Evolutionary conservation across 2,113 vertebrate species (phyloP).

Genomic region (Indri indri): DNA sequence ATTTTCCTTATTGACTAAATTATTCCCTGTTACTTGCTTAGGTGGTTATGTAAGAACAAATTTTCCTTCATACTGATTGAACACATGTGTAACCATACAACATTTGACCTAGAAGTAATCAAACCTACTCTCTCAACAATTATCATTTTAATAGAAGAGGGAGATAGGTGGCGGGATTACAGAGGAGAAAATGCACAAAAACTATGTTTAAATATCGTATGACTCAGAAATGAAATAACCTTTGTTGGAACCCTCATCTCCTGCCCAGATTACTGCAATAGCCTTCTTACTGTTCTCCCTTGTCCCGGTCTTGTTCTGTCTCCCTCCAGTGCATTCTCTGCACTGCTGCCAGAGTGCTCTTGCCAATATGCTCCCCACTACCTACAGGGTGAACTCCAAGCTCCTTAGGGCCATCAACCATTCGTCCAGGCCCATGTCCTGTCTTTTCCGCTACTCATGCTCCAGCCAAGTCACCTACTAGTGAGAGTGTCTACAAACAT

Average conservation of each 20-base stretch:
- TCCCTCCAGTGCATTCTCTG: not conserved
- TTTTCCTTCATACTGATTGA: not conserved
- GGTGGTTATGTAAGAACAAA: not conserved
- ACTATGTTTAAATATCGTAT: not conserved
- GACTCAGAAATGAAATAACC: not conserved
- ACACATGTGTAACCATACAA: not conserved
- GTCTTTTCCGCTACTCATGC: not conserved
- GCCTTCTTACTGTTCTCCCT: not conserved
- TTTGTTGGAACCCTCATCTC: not conserved
- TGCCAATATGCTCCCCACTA: not conserved
- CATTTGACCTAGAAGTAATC: not conserved
- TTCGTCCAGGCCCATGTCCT: not conserved
- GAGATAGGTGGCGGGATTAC: not conserved
- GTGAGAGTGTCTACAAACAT: not conserved
- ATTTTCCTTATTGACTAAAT: conserved; percentile 27
- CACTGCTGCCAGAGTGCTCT: not conserved
- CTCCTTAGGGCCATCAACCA: not conserved
- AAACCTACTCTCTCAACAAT: not conserved
- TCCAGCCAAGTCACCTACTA: not conserved
- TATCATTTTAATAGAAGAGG: not conserved
- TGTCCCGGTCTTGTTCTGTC: not conserved
- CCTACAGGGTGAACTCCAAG: not conserved
- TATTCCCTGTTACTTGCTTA: not conserved
- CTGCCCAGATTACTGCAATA: not conserved
- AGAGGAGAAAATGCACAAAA: not conserved